These are phyloP conservation scores for Macrostomum lignano DNA, from an alignment of 1,140 invertebrate genomes.

Conservation along the genomic window DNA sequence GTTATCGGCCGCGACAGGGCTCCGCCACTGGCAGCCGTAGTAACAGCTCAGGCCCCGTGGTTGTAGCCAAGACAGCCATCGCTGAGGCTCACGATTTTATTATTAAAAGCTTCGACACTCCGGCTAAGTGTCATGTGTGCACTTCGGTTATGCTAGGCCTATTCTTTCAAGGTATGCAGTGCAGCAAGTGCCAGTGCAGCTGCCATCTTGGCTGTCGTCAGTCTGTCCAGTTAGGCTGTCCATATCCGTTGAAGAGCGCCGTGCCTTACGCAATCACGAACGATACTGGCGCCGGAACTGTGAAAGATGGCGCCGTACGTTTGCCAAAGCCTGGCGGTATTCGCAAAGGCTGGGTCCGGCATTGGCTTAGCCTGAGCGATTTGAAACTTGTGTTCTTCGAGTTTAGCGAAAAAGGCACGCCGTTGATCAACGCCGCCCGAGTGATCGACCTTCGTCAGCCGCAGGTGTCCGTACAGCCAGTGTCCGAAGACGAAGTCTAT, in stretches of 20 bases:
- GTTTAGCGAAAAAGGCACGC: constrained; percentile 28
- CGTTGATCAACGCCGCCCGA: constrained; percentile 4
- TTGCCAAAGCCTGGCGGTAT: constrained; percentile 72
- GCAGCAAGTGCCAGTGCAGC: constrained; percentile 34
- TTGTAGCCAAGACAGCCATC: constrained; percentile 6
- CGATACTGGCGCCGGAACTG: constrained; percentile 9
- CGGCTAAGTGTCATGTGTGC: constrained; percentile 86
- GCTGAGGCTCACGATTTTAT: constrained; percentile 53
- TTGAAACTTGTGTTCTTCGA: constrained; percentile 97
- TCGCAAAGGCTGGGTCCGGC: constrained; percentile 82
- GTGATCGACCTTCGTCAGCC: constrained; percentile 6
- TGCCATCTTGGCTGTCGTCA: constrained; percentile 4
- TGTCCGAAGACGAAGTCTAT: neutral
- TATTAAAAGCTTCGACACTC: constrained; percentile 64
- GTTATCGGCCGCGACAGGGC: too few relatives aligned
- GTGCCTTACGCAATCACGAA: constrained; percentile 9
- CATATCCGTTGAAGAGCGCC: neutral
- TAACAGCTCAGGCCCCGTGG: neutral
- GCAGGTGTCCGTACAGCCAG: neutral
- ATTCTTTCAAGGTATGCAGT: constrained; percentile 67
- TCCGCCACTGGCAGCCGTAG: too few relatives aligned
- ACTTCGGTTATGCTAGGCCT: constrained; percentile 77
- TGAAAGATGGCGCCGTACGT: constrained; percentile 12
- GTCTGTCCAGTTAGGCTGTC: constrained; percentile 1
- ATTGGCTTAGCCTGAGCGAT: constrained; percentile 94